Conservation (phyloP, 2,797 vertebrate genomes). For the Poecilia gillii region DNA sequence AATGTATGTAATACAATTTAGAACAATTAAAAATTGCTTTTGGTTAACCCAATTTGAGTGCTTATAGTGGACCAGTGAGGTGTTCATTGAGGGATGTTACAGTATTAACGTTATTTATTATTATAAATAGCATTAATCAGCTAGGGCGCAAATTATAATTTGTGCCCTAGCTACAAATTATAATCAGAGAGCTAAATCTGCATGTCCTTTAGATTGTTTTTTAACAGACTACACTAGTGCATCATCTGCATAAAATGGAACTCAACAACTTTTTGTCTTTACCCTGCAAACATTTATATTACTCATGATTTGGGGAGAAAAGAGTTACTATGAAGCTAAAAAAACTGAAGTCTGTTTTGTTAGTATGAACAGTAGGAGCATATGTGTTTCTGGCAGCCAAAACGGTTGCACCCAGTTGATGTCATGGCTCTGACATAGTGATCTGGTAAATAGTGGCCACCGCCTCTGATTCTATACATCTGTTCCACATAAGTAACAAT, state of each 20-base stretch:
- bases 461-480: constrained; percentile 48
- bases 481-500: constrained; percentile 48
- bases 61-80: no score
- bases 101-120: background rate
- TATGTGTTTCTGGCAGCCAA: constrained; percentile 65
- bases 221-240: background rate
- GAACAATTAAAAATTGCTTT: no score
- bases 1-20: no score
- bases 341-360: constrained; percentile 54
- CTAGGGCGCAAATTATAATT: no score
- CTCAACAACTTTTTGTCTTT: background rate
- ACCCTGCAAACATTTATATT: background rate
- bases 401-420: constrained; percentile 74
- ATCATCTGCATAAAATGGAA: constrained; percentile 2
- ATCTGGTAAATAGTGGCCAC: constrained; percentile 45
- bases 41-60: no score
- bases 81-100: no score
- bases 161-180: background rate
- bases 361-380: constrained; percentile 69
- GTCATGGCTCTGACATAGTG: constrained; percentile 61
- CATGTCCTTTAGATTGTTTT: background rate
- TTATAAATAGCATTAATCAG: background rate
- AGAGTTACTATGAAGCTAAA: constrained; percentile 34
- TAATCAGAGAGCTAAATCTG: background rate
- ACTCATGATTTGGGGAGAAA: constrained; percentile 14